Evolutionary conservation across 2,113 vertebrate genomes (phyloP).

Genomic region (Pristiophorus japonicus): DNA sequence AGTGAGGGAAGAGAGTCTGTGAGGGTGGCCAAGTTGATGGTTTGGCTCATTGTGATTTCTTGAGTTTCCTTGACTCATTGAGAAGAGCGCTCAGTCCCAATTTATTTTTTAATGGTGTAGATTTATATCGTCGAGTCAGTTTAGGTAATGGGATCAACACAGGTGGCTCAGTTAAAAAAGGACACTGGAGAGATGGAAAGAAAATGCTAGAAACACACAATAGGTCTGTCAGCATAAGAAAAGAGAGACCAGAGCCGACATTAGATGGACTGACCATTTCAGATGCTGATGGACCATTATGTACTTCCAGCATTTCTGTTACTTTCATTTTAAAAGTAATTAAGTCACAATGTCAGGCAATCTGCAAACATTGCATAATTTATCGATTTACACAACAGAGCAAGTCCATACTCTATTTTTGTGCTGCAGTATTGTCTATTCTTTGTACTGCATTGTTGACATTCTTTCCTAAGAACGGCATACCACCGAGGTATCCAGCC

Average conservation of each 20-base stretch:
- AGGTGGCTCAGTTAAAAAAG: neutral
- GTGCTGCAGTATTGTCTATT: neutral
- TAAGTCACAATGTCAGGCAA: neutral
- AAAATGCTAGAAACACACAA: neutral
- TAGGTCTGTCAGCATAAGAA: neutral
- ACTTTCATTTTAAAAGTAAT: neutral
- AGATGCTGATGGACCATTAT: neutral
- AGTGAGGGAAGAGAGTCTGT: too few relatives aligned
- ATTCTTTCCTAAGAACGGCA: slow-evolving; percentile 34
- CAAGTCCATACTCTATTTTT: neutral
- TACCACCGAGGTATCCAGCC: neutral
- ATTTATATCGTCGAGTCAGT: neutral
- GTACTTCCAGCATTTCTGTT: neutral
- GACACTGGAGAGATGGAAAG: neutral
- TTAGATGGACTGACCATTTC: neutral
- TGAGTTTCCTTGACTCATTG: neutral
- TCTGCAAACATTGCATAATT: neutral
- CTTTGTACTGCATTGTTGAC: slow-evolving; percentile 13
- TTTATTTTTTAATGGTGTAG: neutral
- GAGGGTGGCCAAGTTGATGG: neutral
- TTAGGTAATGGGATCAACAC: neutral
- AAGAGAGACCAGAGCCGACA: neutral
- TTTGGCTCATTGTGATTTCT: neutral
- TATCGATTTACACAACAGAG: neutral
- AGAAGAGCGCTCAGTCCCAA: neutral